Evolutionary conservation across 2,888 invertebrate species (phyloP).

Genomic region (Deilephila porcellus): DNA sequence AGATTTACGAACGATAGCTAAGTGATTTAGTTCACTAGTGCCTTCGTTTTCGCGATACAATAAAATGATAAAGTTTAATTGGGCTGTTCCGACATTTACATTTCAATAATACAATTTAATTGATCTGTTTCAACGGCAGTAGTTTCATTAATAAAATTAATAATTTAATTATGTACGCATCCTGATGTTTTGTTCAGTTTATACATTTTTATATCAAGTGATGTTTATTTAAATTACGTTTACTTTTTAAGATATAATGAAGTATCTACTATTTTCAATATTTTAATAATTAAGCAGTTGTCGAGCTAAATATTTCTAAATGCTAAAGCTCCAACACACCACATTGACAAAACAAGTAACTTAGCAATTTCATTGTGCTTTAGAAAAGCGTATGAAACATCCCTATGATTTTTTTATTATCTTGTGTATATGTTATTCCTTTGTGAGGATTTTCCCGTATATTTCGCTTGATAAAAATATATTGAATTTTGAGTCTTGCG

Average conservation of each 20-base stretch:
- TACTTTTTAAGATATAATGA: no score
- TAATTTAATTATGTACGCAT: background rate
- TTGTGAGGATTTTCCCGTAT: slow-evolving; percentile 62
- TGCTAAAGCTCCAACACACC: background rate
- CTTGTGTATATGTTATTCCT: slow-evolving; percentile 58
- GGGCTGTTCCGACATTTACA: background rate
- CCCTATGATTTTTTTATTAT: slow-evolving; percentile 78
- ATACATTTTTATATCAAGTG: background rate
- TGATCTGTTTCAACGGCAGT: background rate
- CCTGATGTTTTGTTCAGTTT: background rate
- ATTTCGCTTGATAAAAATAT: slow-evolving; percentile 67
- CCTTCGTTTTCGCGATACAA: slow-evolving; percentile 8
- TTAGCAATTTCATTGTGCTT: slow-evolving; percentile 3
- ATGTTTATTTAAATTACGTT: background rate
- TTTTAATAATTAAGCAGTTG: no score
- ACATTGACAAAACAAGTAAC: background rate
- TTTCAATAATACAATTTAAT: background rate
- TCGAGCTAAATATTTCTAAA: no score
- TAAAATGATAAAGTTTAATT: slow-evolving; percentile 11
- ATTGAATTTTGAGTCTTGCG: slow-evolving; percentile 78
- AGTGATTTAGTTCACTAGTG: slow-evolving; percentile 7
- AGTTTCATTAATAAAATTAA: no score
- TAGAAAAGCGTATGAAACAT: slow-evolving; percentile 60
- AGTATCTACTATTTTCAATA: no score
- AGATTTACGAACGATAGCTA: slow-evolving; percentile 19